phyloP scores from a whole-genome alignment of 2,888 invertebrate species.

The Sesia bembeciformis region DNA sequence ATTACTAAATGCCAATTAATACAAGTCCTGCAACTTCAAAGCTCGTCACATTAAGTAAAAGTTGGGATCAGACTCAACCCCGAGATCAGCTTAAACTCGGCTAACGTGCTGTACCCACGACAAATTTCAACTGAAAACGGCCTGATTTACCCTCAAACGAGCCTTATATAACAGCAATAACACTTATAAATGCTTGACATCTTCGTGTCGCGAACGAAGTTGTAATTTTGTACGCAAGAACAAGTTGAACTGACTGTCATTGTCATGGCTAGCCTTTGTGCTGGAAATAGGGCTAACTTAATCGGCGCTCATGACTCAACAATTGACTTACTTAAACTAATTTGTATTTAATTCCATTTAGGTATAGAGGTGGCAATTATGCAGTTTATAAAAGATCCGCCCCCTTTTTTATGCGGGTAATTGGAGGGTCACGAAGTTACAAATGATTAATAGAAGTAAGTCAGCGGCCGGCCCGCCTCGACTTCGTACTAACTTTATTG shows the following conservation, averaged over 20 bases:
- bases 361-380: neutral
- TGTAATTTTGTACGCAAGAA: slow-evolving; percentile 11
- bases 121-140: slow-evolving; percentile 2
- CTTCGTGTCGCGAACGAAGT: neutral
- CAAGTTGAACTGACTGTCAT: slow-evolving; percentile 39
- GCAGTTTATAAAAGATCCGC: neutral
- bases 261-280: slow-evolving; percentile 47
- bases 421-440: neutral
- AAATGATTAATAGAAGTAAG: no score
- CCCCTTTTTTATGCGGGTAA: neutral
- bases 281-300: slow-evolving; percentile 35
- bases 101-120: slow-evolving; percentile 22
- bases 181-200: neutral
- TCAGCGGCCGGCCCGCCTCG: no score
- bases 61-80: slow-evolving; percentile 10
- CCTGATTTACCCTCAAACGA: neutral
- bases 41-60: slow-evolving; percentile 27
- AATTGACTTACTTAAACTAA: slow-evolving; percentile 23
- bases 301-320: slow-evolving; percentile 34
- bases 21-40: slow-evolving; percentile 8
- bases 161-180: neutral
- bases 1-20: neutral
- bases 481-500: no score
- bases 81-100: slow-evolving; percentile 37
- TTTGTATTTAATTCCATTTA: slow-evolving; percentile 23